Conservation (phyloP, 2,888 invertebrate genomes). For the Gastracanthus pulcherrimus region DNA sequence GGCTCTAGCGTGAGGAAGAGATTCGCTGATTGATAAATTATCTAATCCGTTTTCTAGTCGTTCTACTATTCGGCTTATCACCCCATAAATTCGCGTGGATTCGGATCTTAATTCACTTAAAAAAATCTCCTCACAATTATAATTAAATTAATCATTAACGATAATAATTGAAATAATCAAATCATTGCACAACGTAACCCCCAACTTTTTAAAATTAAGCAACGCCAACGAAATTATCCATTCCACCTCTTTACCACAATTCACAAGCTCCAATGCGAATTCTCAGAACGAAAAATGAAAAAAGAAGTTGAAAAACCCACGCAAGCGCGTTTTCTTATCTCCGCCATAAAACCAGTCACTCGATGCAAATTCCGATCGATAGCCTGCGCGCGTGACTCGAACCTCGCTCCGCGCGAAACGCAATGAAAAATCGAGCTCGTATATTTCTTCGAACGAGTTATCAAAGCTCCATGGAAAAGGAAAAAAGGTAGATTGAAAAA, state of each 20-base stretch:
- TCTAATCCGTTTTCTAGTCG: neutral
- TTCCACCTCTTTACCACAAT: too few species aligned
- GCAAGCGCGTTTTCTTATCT: slow-evolving; percentile 21
- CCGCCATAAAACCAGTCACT: slow-evolving; percentile 37
- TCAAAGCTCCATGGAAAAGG: neutral
- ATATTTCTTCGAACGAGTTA: neutral
- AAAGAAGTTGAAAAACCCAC: neutral
- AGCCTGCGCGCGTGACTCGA: slow-evolving; percentile 4
- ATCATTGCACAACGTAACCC: too few species aligned
- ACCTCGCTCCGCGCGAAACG: neutral
- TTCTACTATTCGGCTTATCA: too few species aligned
- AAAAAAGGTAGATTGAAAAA: neutral
- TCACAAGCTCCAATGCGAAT: too few species aligned
- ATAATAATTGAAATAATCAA: neutral
- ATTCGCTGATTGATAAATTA: slow-evolving; percentile 10
- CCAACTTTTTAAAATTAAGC: too few species aligned
- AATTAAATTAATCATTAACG: too few species aligned
- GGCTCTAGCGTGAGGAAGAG: neutral
- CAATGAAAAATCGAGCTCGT: neutral
- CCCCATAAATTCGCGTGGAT: too few species aligned
- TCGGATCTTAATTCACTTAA: too few species aligned
- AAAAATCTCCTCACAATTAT: too few species aligned
- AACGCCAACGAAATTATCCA: too few species aligned
- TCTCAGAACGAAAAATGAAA: neutral
- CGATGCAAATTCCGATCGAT: slow-evolving; percentile 36